Conservation (phyloP, 92 coral and sea anemone species). For the Siderastrea siderea region DNA sequence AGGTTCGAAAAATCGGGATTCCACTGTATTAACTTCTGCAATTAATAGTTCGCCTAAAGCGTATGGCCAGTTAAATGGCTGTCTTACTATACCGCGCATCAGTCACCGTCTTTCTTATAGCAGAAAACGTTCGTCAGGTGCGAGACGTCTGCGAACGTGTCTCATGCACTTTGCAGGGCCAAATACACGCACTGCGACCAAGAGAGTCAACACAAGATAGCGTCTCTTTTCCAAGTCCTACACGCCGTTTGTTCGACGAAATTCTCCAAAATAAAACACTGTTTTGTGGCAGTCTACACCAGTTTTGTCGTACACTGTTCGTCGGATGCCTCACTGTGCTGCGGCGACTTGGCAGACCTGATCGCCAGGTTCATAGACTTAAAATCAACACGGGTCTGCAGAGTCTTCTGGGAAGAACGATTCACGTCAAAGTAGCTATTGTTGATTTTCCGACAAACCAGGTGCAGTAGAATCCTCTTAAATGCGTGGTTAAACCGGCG, state of each 20-base stretch:
- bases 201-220: no score
- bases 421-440: not conserved
- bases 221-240: not conserved
- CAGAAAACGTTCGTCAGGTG: no score
- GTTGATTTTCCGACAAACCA: constrained; percentile 53
- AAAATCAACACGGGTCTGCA: constrained; percentile 4
- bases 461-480: constrained; percentile 64
- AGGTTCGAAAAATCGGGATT: no score
- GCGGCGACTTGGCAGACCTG: not conserved
- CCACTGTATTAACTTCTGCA: no score
- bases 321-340: not conserved
- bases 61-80: no score
- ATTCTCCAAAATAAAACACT: not conserved
- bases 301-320: constrained; percentile 15
- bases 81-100: no score
- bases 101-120: no score
- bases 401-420: not conserved
- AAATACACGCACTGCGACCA: no score
- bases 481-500: constrained; percentile 83
- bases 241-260: not conserved
- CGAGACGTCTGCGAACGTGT: no score
- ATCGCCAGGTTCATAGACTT: not conserved
- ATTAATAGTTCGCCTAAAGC: no score
- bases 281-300: not conserved
- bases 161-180: no score